Percentiles rank a stretch among this genome's conserved stretches.
These are phyloP conservation scores for Drosophila saltans DNA, from an alignment of 1,140 invertebrate species.

Conservation along the genomic window DNA sequence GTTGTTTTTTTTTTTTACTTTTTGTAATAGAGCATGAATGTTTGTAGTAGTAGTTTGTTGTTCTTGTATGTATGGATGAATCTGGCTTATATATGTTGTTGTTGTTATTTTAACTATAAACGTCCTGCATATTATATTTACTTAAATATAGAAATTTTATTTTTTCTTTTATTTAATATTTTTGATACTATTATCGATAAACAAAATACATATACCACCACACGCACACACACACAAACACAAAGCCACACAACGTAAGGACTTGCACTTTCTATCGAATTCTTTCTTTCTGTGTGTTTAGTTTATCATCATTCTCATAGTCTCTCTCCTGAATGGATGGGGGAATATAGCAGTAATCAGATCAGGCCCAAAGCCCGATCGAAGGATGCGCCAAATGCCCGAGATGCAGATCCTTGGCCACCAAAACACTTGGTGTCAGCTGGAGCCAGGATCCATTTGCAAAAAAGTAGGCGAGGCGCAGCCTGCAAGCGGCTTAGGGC, in stretches of 20 bases:
- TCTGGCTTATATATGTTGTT: conserved; percentile 62
- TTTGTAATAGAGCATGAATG: conserved; percentile 80
- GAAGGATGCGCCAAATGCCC: conserved; percentile 40
- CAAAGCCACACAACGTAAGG: conserved; percentile 25
- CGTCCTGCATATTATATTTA: conserved; percentile 43
- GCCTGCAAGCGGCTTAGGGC: conserved; percentile 58
- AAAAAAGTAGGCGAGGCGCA: conserved; percentile 28
- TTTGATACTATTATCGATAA: conserved; percentile 8
- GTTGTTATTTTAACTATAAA: conserved; percentile 67
- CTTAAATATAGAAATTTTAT: conserved; percentile 6
- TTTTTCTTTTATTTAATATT: conserved; percentile 7
- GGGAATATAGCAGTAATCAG: conserved; percentile 39
- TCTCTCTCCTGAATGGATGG: conserved; percentile 63
- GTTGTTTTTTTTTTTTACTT: conserved; percentile 53
- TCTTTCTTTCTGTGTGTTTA: conserved; percentile 40
- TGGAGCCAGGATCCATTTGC: conserved; percentile 21
- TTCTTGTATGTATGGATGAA: conserved; percentile 52
- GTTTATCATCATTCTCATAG: conserved; percentile 74
- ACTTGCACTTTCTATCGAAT: conserved; percentile 30
- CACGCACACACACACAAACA: conserved; percentile 34
- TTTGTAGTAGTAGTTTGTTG: conserved; percentile 71
- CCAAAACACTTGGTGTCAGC: conserved; percentile 59
- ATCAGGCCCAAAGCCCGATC: conserved; percentile 50
- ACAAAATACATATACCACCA: conserved; percentile 45
- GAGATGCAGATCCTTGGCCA: conserved; percentile 4